Evolutionary conservation across 2,797 vertebrate genomes (phyloP).

Genomic region (Platyrinchus mystaceus): DNA sequence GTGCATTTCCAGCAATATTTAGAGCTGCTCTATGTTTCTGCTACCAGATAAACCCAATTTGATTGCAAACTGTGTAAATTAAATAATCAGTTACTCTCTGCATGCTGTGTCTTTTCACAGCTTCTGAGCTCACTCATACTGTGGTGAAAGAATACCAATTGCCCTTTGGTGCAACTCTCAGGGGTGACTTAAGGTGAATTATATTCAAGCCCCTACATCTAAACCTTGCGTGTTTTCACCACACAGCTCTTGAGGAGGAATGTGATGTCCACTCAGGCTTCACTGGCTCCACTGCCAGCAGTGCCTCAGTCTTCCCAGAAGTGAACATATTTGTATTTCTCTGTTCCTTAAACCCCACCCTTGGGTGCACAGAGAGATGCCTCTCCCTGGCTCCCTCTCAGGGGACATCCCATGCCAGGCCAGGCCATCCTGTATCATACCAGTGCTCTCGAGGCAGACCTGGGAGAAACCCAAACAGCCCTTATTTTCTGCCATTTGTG

Average conservation of each 20-base stretch:
- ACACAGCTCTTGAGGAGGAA: not conserved
- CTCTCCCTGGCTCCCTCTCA: not conserved
- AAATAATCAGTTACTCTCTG: constrained; percentile 9
- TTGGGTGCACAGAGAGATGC: not conserved
- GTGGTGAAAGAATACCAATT: not conserved
- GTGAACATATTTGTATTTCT: not conserved
- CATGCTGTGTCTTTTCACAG: not conserved
- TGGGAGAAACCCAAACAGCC: not conserved
- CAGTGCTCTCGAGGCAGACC: accelerated
- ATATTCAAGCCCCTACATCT: not conserved
- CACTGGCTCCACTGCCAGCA: not conserved
- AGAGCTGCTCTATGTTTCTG: constrained; percentile 14
- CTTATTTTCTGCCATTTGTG: not conserved
- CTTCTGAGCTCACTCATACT: not conserved
- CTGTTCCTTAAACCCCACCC: not conserved
- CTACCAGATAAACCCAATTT: constrained; percentile 1
- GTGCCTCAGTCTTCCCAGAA: not conserved
- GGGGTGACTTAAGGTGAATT: not conserved
- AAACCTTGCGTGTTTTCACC: not conserved
- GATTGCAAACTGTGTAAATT: constrained; percentile 44
- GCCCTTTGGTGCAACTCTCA: not conserved
- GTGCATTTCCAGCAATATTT: constrained; percentile 44
- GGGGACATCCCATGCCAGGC: not conserved
- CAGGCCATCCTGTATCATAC: accelerated
- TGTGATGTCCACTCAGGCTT: not conserved